Conservation (phyloP, 1,140 invertebrate genomes). For the Microplitis demolitor region DNA sequence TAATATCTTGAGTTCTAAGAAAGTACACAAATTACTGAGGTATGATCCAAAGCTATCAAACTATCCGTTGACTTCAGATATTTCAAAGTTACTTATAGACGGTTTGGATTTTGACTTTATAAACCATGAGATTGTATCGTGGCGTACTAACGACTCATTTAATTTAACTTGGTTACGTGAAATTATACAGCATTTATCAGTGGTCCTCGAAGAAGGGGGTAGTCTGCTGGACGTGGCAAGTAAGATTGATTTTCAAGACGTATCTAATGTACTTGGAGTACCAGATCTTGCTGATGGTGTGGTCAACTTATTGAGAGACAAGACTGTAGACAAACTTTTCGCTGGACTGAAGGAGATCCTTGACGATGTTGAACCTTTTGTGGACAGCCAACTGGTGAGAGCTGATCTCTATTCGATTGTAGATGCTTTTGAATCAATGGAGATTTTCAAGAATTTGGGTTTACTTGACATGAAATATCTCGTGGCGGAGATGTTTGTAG, state of each 20-base stretch:
- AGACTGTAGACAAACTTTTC: slow-evolving; percentile 58
- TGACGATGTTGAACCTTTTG: slow-evolving; percentile 47
- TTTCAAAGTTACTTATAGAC: slow-evolving; percentile 40
- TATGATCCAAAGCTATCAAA: slow-evolving; percentile 44
- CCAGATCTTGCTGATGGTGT: slow-evolving; percentile 51
- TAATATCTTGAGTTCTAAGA: slow-evolving; percentile 44
- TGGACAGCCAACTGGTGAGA: slow-evolving; percentile 40
- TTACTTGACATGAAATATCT: slow-evolving; percentile 50
- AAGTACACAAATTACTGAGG: slow-evolving; percentile 39
- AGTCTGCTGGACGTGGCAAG: slow-evolving; percentile 51
- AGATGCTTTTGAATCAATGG: slow-evolving; percentile 49
- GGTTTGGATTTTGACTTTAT: slow-evolving; percentile 48
- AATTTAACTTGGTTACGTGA: slow-evolving; percentile 49
- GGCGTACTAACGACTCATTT: slow-evolving; percentile 41
- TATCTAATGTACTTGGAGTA: slow-evolving; percentile 44
- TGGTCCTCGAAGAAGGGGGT: slow-evolving; percentile 46
- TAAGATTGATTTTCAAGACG: slow-evolving; percentile 53
- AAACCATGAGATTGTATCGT: slow-evolving; percentile 35
- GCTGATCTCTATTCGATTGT: slow-evolving; percentile 57
- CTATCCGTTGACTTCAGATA: slow-evolving; percentile 40
- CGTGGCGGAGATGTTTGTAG: slow-evolving; percentile 51
- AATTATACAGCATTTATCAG: slow-evolving; percentile 43
- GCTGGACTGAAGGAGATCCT: slow-evolving; percentile 51
- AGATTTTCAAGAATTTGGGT: slow-evolving; percentile 54
- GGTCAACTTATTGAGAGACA: slow-evolving; percentile 51